These are phyloP conservation scores for Nomada lathburiana DNA, from an alignment of 2,888 invertebrate species.

Conservation along the genomic window DNA sequence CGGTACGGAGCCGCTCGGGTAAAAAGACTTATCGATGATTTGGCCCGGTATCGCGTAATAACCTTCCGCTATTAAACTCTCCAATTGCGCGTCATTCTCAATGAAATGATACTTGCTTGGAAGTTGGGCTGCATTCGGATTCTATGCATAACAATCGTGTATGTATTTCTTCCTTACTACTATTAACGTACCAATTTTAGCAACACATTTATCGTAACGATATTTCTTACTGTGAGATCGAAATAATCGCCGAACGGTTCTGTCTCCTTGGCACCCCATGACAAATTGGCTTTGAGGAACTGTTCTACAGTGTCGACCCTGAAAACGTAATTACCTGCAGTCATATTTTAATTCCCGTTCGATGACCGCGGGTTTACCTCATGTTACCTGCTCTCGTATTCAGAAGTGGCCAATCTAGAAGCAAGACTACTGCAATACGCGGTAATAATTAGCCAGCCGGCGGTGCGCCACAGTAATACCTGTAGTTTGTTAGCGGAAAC, in stretches of 20 bases:
- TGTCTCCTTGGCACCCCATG: slow-evolving; percentile 74
- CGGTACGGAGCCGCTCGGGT: slow-evolving; percentile 73
- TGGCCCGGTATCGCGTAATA: slow-evolving; percentile 77
- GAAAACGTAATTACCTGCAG: background rate
- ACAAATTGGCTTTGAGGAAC: slow-evolving; percentile 77
- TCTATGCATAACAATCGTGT: slow-evolving; percentile 56
- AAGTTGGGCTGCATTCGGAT: slow-evolving; percentile 69
- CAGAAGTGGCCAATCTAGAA: slow-evolving; percentile 75
- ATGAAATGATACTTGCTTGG: slow-evolving; percentile 66
- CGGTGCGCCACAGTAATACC: slow-evolving; percentile 78
- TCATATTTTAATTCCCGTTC: too few relatives aligned
- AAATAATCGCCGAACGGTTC: slow-evolving; percentile 76
- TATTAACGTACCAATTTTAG: background rate
- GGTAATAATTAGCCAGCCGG: slow-evolving; percentile 77
- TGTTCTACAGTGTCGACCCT: slow-evolving; percentile 78
- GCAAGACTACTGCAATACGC: slow-evolving; percentile 80
- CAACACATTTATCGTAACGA: background rate
- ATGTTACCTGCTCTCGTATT: slow-evolving; percentile 76
- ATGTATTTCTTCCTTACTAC: background rate
- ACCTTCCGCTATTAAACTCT: slow-evolving; percentile 66
- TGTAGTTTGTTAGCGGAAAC: slow-evolving; percentile 68
- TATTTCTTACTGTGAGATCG: slow-evolving; percentile 68
- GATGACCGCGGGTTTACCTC: too few relatives aligned
- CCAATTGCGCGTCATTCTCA: slow-evolving; percentile 49
- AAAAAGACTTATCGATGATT: slow-evolving; percentile 74